A percentile compares a stretch with the other conserved stretches of the same genome.
Conservation (phyloP, 2,888 invertebrate genomes). For the Drosophila picticornis region DNA sequence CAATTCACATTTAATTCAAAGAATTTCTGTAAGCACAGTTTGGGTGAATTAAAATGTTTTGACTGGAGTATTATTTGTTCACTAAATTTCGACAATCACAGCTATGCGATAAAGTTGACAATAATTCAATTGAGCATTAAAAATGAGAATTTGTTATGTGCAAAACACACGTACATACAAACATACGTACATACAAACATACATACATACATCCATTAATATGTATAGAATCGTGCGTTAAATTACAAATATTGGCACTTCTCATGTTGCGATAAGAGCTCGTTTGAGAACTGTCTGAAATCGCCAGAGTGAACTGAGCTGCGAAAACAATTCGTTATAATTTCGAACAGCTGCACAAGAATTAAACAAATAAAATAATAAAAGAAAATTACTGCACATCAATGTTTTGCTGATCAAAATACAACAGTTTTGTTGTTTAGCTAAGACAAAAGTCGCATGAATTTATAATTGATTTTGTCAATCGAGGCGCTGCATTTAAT, state of each 20-base stretch:
- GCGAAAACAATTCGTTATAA: conserved; percentile 10
- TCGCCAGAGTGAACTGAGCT: neutral
- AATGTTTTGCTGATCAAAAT: conserved; percentile 24
- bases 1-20: neutral
- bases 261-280: conserved; percentile 21
- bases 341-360: conserved; percentile 11
- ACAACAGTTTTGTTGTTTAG: conserved; percentile 14
- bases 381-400: conserved; percentile 23
- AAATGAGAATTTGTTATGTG: neutral
- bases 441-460: conserved; percentile 36
- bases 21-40: neutral
- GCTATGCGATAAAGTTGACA: neutral
- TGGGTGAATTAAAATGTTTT: neutral
- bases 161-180: conserved; percentile 9
- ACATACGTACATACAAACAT: neutral
- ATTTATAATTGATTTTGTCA: conserved; percentile 36
- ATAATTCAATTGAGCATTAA: neutral
- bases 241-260: conserved; percentile 2
- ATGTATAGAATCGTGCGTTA: neutral
- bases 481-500: conserved; percentile 43
- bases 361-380: conserved; percentile 13
- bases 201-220: neutral
- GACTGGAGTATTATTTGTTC: neutral
- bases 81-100: neutral
- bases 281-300: neutral